Evolutionary conservation across 2,113 vertebrate species (phyloP).

Genomic region (Meleagris gallopavo): DNA sequence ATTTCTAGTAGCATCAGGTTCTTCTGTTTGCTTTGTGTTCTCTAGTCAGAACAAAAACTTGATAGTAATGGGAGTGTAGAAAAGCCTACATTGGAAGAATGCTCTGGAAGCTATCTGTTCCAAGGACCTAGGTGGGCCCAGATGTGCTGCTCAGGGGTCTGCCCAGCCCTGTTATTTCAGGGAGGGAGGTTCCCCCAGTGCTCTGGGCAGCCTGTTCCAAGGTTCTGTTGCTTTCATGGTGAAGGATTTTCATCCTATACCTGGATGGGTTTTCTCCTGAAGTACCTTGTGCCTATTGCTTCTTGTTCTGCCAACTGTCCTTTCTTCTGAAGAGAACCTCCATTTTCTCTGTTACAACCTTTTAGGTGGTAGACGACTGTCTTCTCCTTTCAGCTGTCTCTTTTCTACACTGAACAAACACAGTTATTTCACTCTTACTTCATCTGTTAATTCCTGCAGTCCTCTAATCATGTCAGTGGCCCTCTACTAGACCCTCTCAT

Average conservation of each 20-base stretch:
- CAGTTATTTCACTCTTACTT: neutral
- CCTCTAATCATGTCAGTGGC: neutral
- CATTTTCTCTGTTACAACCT: neutral
- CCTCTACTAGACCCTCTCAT: neutral
- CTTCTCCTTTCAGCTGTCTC: neutral
- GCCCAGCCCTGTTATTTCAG: neutral
- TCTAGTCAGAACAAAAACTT: neutral
- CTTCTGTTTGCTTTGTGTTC: neutral
- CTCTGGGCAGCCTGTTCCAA: neutral
- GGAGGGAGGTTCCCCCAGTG: neutral
- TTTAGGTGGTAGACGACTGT: neutral
- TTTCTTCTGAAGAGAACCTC: neutral
- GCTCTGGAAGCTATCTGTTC: neutral
- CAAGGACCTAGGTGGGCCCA: neutral
- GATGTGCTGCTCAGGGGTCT: neutral
- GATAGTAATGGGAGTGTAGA: fast-evolving
- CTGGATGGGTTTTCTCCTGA: neutral
- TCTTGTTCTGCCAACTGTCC: neutral
- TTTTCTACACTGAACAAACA: neutral
- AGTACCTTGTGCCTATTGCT: neutral
- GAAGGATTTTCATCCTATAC: neutral
- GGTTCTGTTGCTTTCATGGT: neutral
- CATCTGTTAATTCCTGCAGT: neutral
- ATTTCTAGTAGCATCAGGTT: neutral
- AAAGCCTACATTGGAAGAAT: neutral